phyloP scores from a whole-genome alignment of 2,113 vertebrate genomes.

The Dromaius novaehollandiae region DNA sequence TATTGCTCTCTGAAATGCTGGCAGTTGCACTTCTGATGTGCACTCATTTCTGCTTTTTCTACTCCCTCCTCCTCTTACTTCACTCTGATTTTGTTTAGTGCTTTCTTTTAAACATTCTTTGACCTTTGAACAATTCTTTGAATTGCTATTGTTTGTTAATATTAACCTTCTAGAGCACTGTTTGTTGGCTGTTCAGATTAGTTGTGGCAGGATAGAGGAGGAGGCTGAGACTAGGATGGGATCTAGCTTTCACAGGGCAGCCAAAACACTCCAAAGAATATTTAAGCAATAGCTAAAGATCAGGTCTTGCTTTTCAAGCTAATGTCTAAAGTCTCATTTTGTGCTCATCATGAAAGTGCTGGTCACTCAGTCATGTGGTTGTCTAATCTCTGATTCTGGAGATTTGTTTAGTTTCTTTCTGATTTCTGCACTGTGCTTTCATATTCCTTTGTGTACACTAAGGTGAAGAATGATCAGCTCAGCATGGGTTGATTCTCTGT shows the following conservation, averaged over 20 bases:
- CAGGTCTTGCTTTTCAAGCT: not conserved
- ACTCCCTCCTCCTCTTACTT: not conserved
- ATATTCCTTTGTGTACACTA: fast-evolving
- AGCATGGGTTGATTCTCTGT: not conserved
- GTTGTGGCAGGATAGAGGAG: not conserved
- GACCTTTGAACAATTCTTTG: not conserved
- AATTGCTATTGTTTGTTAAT: not conserved
- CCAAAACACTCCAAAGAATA: not conserved
- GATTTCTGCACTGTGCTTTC: not conserved
- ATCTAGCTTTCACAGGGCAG: not conserved
- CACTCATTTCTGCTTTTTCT: fast-evolving
- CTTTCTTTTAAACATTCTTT: not conserved
- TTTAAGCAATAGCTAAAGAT: not conserved
- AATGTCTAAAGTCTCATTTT: not conserved
- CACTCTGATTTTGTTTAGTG: not conserved
- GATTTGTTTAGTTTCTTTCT: not conserved
- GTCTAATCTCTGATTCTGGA: not conserved
- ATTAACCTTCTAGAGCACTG: not conserved
- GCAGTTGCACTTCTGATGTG: fast-evolving
- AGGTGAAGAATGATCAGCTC: not conserved
- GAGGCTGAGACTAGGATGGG: not conserved
- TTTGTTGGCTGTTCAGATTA: not conserved
- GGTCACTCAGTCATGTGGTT: not conserved
- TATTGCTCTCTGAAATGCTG: not conserved
- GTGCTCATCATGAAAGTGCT: not conserved